phyloP scores from a whole-genome alignment of 2,113 vertebrate genomes.

The Meriones unguiculatus region DNA sequence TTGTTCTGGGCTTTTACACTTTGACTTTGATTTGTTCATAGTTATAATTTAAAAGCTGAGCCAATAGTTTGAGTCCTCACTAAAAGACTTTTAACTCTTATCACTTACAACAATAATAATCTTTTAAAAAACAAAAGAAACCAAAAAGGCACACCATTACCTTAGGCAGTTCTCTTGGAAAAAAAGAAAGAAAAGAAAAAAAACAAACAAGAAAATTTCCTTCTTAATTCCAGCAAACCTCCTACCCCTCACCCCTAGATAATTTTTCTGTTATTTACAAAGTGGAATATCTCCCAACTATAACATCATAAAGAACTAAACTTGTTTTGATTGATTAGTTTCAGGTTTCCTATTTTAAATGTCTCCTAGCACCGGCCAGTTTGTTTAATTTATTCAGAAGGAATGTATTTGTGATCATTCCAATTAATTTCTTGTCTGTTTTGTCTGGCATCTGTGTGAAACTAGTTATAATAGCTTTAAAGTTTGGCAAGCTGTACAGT shows the following conservation, averaged over 20 bases:
- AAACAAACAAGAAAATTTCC: conserved; percentile 35
- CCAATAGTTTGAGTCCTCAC: conserved; percentile 83
- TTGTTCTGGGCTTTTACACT: conserved; percentile 88
- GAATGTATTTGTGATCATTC: conserved; percentile 83
- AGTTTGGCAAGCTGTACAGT: conserved; percentile 75
- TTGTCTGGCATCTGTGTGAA: conserved; percentile 84
- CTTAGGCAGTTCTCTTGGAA: conserved; percentile 79
- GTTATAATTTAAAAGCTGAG: conserved; percentile 85
- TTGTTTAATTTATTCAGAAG: conserved; percentile 78
- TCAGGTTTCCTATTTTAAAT: conserved; percentile 83
- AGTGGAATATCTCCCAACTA: conserved; percentile 78
- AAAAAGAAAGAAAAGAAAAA: too few species aligned
- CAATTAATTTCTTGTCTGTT: conserved; percentile 85
- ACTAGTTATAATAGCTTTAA: conserved; percentile 83
- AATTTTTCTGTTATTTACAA: conserved; percentile 82
- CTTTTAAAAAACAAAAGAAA: conserved; percentile 55
- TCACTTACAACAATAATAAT: conserved; percentile 67
- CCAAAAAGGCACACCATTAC: conserved; percentile 73
- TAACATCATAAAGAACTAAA: conserved; percentile 80
- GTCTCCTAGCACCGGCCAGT: conserved; percentile 72
- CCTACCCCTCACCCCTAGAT: not conserved
- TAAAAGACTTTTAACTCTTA: conserved; percentile 81
- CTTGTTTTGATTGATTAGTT: conserved; percentile 84
- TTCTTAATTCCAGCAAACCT: conserved; percentile 68
- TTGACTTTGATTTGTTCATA: conserved; percentile 88